phyloP scores from a whole-genome alignment of 2,888 invertebrate species.

The Teleogryllus oceanicus region DNA sequence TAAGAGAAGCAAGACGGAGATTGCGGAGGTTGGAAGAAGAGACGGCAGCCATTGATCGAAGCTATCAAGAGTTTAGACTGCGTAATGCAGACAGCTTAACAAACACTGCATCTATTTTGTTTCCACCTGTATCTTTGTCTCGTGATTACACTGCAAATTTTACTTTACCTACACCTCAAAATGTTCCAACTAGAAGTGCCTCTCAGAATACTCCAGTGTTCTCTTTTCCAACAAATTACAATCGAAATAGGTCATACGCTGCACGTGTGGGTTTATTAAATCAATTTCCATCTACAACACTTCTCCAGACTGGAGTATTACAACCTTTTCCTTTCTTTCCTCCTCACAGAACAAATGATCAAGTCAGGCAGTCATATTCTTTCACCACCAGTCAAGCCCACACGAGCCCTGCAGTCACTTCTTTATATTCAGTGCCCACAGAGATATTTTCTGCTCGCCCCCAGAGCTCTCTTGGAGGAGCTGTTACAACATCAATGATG shows the following conservation, averaged over 20 bases:
- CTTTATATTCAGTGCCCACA: neutral
- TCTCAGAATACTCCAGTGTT: neutral
- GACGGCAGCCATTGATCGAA: conserved; percentile 56
- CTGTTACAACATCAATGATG: neutral
- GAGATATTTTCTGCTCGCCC: neutral
- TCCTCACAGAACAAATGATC: neutral
- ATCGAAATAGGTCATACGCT: neutral
- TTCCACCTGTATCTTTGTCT: neutral
- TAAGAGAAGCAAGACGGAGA: conserved; percentile 54
- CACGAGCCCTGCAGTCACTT: neutral
- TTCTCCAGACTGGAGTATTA: neutral
- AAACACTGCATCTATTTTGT: neutral
- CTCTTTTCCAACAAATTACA: neutral
- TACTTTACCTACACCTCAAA: neutral
- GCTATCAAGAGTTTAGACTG: conserved; percentile 49
- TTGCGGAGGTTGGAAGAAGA: conserved; percentile 58
- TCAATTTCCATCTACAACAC: neutral
- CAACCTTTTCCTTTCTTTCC: neutral
- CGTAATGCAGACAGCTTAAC: conserved; percentile 26
- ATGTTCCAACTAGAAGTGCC: neutral
- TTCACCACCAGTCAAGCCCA: neutral
- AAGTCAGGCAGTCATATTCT: neutral
- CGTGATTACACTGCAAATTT: neutral
- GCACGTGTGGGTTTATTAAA: neutral
- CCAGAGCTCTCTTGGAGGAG: neutral